Evolutionary conservation across 2,797 vertebrate genomes (phyloP).

Genomic region (Gymnoscopelus braueri): DNA sequence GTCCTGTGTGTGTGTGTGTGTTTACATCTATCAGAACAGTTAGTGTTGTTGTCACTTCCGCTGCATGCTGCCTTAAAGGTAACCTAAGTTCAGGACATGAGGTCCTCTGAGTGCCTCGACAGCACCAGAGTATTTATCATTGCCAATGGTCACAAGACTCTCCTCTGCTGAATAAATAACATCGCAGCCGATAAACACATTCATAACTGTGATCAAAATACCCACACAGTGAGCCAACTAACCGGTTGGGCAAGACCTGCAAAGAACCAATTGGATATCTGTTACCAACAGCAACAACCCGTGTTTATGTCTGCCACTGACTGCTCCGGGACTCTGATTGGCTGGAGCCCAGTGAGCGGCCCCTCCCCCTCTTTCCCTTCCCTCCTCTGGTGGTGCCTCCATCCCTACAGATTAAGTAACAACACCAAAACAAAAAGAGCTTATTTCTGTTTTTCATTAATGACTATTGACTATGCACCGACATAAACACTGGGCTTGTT

Average conservation of each 20-base stretch:
- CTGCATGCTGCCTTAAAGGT: conserved; percentile 26
- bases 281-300: conserved; percentile 84
- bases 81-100: conserved; percentile 57
- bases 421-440: conserved; percentile 81
- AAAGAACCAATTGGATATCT: conserved; percentile 78
- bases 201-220: conserved; percentile 76
- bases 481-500: conserved; percentile 61
- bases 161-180: conserved; percentile 40
- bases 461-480: conserved; percentile 43
- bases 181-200: conserved; percentile 72
- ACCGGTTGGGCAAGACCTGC: conserved; percentile 68
- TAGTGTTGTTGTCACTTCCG: conserved; percentile 5
- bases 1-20: conserved; percentile 28
- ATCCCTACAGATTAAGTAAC: conserved; percentile 81
- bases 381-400: conserved; percentile 41
- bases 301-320: conserved; percentile 63
- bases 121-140: background rate
- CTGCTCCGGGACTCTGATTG: conserved; percentile 72
- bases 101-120: background rate
- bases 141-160: background rate
- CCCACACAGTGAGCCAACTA: conserved; percentile 67
- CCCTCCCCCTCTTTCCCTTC: conserved; percentile 43
- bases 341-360: conserved; percentile 44
- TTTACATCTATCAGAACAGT: conserved; percentile 29
- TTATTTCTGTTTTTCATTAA: conserved; percentile 83